These are phyloP conservation scores for Dermatemys mawii DNA, from an alignment of 2,113 vertebrate species.

Conservation along the genomic window DNA sequence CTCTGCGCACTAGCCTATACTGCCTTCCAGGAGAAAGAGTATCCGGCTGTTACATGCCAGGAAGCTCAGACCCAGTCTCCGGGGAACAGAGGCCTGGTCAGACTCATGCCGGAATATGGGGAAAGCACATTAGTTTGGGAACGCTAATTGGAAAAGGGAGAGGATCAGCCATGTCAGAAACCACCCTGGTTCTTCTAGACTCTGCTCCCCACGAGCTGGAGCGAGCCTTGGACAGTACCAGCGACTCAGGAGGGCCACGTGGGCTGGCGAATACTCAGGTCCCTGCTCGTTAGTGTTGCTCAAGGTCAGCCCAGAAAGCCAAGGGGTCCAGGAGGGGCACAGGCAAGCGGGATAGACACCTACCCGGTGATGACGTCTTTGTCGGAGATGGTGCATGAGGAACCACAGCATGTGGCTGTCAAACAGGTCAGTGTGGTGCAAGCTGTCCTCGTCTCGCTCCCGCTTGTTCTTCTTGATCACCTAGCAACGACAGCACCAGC, in stretches of 20 bases:
- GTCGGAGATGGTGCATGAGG: slow-evolving; percentile 96
- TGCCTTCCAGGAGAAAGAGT: not conserved
- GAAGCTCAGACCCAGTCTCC: not conserved
- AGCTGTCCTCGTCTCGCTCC: slow-evolving; percentile 91
- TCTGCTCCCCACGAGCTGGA: not conserved
- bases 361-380: slow-evolving; percentile 89
- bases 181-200: not conserved
- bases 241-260: not conserved
- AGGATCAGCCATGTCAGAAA: not conserved
- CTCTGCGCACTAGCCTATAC: not conserved
- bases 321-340: no score
- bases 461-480: slow-evolving; percentile 97
- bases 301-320: not conserved
- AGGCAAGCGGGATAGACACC: not conserved
- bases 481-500: slow-evolving; percentile 62
- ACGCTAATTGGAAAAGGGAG: not conserved
- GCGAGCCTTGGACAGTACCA: not conserved
- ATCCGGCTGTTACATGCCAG: not conserved
- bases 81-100: not conserved
- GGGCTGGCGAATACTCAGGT: not conserved
- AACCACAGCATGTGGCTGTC: slow-evolving; percentile 98
- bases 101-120: not conserved
- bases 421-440: slow-evolving; percentile 92
- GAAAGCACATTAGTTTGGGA: not conserved
- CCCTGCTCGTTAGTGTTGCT: not conserved